phyloP scores from a whole-genome alignment of 2,113 vertebrate genomes.

The Felis chaus region DNA sequence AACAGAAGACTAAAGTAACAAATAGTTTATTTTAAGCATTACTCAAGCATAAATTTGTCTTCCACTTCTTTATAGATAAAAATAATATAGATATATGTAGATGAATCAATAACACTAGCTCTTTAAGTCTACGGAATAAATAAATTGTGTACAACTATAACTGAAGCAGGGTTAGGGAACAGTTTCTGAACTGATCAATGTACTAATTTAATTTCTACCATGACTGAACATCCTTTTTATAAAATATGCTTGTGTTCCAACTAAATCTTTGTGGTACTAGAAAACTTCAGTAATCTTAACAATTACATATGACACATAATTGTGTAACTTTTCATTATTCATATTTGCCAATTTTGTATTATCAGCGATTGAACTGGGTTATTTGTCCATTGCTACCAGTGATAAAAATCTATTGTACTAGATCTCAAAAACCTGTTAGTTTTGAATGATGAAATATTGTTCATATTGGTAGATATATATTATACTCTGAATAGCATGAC shows the following conservation, averaged over 20 bases:
- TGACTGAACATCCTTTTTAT: constrained; percentile 40
- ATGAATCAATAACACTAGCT: background rate
- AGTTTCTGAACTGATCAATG: constrained; percentile 57
- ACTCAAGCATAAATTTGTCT: background rate
- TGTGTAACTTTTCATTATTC: constrained; percentile 37
- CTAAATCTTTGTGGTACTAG: constrained; percentile 24
- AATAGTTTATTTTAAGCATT: background rate
- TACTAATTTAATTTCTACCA: constrained; percentile 69
- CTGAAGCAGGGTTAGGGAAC: background rate
- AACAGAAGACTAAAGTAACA: background rate
- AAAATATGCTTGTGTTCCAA: constrained; percentile 59
- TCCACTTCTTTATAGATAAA: background rate
- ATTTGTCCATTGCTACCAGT: background rate
- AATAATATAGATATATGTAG: background rate
- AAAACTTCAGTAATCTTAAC: background rate
- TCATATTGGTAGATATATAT: background rate
- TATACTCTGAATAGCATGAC: background rate
- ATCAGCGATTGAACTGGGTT: background rate
- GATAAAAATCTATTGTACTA: background rate
- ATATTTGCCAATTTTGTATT: constrained; percentile 11
- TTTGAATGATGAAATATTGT: constrained; percentile 9
- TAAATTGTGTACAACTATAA: background rate
- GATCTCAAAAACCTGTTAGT: background rate
- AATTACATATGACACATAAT: constrained; percentile 31
- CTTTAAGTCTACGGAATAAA: background rate